Percentiles rank a stretch among this genome's conserved stretches.
Conservation (phyloP, 1,140 invertebrate genomes). For the Reticulitermes speratus region DNA sequence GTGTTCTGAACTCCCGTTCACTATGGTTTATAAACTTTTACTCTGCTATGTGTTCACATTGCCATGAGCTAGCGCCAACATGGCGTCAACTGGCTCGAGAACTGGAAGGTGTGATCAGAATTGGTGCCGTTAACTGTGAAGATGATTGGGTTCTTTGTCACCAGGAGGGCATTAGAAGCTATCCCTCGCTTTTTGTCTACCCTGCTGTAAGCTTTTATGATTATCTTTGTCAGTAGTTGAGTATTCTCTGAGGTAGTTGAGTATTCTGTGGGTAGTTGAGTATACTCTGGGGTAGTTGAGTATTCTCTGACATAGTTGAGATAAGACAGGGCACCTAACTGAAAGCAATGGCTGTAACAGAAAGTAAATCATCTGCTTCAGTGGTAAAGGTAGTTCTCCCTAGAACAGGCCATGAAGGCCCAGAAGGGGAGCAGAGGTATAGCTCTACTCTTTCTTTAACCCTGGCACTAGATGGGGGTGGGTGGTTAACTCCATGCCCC, state of each 20-base stretch:
- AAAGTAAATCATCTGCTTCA: too few relatives aligned
- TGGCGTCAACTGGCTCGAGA: constrained; percentile 77
- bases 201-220: constrained; percentile 39
- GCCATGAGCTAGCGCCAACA: constrained; percentile 72
- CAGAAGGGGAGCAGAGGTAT: too few relatives aligned
- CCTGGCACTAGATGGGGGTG: too few relatives aligned
- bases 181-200: constrained; percentile 68
- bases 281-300: background rate
- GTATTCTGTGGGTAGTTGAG: background rate
- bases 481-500: too few relatives aligned
- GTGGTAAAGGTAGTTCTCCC: too few relatives aligned
- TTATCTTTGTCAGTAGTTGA: background rate
- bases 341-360: too few relatives aligned
- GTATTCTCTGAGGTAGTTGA: too few relatives aligned
- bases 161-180: constrained; percentile 62
- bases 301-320: background rate
- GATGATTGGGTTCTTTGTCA: constrained; percentile 71
- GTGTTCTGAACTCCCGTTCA: constrained; percentile 61
- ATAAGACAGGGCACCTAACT: background rate
- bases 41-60: constrained; percentile 81
- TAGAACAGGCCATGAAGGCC: too few relatives aligned
- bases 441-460: too few relatives aligned
- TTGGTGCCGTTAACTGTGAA: constrained; percentile 81
- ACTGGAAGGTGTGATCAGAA: constrained; percentile 66
- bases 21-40: constrained; percentile 86